Conservation (phyloP, 2,113 vertebrate species). For the Pundamilia nyererei region DNA sequence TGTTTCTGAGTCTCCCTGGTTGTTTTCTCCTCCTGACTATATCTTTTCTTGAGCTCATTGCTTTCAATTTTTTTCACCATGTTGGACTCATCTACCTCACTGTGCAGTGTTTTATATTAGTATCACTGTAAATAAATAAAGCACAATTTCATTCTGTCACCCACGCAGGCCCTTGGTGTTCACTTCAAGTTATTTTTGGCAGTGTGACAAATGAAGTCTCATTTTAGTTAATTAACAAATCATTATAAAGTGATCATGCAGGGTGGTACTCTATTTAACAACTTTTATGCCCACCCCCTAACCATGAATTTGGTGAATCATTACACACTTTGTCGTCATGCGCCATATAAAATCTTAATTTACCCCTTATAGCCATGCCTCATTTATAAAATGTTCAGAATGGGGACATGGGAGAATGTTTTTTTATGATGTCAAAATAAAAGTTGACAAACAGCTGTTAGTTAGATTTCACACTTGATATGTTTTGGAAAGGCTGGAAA, state of each 20-base stretch:
- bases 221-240: not conserved
- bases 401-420: too few relatives aligned
- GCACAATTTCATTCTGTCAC: not conserved
- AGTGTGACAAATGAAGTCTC: not conserved
- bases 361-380: not conserved
- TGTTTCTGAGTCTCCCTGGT: not conserved
- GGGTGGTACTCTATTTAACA: not conserved
- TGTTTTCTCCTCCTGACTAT: not conserved
- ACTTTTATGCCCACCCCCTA: not conserved
- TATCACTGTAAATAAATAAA: not conserved
- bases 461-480: not conserved
- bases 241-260: not conserved
- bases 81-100: not conserved
- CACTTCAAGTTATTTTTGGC: not conserved
- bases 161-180: not conserved
- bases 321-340: not conserved
- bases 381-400: not conserved
- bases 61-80: not conserved
- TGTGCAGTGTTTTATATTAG: not conserved
- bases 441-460: not conserved
- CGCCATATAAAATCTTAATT: not conserved
- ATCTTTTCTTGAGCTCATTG: not conserved
- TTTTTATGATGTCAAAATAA: not conserved
- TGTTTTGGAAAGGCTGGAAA: not conserved
- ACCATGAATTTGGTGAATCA: not conserved